Conservation (phyloP, 2,113 vertebrate species). For the Campylomormyrus tamandua region DNA sequence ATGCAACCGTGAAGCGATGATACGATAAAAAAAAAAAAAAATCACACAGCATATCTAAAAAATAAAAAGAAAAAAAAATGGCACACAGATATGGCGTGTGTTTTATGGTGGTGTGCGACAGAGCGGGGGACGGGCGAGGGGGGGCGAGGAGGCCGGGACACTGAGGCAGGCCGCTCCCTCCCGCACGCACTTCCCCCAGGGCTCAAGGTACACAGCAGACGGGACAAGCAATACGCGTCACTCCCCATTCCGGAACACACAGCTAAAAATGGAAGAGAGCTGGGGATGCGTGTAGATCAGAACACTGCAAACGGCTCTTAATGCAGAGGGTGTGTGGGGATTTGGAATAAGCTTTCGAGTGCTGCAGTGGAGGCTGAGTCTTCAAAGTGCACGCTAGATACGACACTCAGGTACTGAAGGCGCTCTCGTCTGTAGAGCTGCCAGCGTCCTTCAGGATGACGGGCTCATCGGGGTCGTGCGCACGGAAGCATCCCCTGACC, state of each 20-base stretch:
- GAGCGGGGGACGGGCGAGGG: not conserved
- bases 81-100: not conserved
- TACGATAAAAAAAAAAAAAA: not conserved
- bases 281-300: not conserved
- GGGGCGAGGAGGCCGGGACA: not conserved
- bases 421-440: not conserved
- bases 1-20: not conserved
- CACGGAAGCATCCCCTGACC: not conserved
- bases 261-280: not conserved
- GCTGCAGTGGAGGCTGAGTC: not conserved
- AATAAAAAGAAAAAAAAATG: not conserved
- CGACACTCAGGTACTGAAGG: not conserved
- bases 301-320: not conserved
- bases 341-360: not conserved
- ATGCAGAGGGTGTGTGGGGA: not conserved
- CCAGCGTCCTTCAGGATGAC: not conserved
- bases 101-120: not conserved
- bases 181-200: not conserved
- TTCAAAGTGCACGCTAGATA: not conserved
- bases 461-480: not conserved
- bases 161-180: not conserved
- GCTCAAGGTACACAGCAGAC: not conserved
- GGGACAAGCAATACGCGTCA: not conserved
- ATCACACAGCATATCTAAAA: not conserved
- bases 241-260: not conserved